Evolutionary conservation across 2,888 invertebrate genomes (phyloP).

Genomic region (Barypeithes pellucidus): DNA sequence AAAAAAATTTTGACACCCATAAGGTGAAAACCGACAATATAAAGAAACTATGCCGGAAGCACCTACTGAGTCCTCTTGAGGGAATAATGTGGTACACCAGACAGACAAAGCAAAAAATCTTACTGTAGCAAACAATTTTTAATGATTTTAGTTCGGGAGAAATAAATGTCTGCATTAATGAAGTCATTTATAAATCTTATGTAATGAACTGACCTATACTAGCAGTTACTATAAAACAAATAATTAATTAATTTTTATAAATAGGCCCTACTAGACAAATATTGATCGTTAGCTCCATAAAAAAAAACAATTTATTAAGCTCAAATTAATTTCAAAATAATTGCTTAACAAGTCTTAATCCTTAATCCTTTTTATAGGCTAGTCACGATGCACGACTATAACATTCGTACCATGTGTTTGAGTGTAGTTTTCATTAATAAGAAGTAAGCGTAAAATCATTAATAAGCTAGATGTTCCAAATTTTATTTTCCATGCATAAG

Average conservation of each 20-base stretch:
- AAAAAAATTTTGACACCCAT: too few species aligned
- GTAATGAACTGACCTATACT: neutral
- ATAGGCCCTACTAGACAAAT: constrained; percentile 14
- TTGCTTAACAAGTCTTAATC: neutral
- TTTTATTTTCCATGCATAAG: neutral
- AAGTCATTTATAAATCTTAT: too few species aligned
- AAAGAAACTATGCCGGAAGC: too few species aligned
- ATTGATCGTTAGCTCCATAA: constrained; percentile 29
- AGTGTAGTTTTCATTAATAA: constrained; percentile 34
- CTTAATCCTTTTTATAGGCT: constrained; percentile 15
- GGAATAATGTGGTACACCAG: too few species aligned
- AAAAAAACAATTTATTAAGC: constrained; percentile 30
- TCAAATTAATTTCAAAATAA: constrained; percentile 36
- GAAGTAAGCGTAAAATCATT: constrained; percentile 34
- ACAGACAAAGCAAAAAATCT: too few species aligned
- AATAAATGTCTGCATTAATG: too few species aligned
- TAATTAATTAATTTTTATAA: constrained; percentile 15
- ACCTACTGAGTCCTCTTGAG: too few species aligned
- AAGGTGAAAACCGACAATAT: too few species aligned
- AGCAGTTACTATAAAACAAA: neutral
- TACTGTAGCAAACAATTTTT: too few species aligned
- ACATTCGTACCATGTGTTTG: constrained; percentile 13
- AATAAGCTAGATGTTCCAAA: constrained; percentile 32
- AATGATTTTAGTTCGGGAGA: too few species aligned
- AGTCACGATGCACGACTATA: constrained; percentile 37